A percentile compares a stretch with the other conserved stretches of the same genome.
phyloP scores from a whole-genome alignment of 2,797 vertebrate genomes.

The Molossus molossus region DNA sequence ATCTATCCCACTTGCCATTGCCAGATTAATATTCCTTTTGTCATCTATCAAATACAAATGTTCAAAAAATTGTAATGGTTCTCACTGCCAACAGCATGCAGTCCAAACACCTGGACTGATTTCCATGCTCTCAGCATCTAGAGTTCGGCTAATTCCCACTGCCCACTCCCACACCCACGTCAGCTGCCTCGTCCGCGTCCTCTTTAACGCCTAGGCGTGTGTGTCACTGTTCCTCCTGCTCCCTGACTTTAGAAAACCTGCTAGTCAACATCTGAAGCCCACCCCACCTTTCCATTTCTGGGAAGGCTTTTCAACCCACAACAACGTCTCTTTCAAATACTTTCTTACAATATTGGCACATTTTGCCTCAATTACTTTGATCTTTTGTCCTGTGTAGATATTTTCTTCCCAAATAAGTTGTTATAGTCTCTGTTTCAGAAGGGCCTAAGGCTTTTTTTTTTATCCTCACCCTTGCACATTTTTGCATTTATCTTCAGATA shows the following conservation, averaged over 20 bases:
- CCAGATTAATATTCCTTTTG: background rate
- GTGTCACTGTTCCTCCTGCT: background rate
- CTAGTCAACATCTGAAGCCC: no score
- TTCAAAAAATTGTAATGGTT: background rate
- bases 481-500: no score
- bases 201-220: background rate
- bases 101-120: background rate
- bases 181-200: background rate
- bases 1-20: background rate
- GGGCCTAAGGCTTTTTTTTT: no score
- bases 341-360: background rate
- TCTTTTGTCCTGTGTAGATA: background rate
- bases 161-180: no score
- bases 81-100: background rate
- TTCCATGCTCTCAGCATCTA: background rate
- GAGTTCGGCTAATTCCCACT: background rate
- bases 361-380: background rate
- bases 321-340: background rate
- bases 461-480: no score
- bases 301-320: background rate
- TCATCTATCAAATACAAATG: background rate
- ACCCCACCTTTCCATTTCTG: background rate
- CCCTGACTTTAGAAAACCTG: background rate
- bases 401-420: background rate
- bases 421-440: background rate